phyloP scores from a whole-genome alignment of 2,797 vertebrate genomes.

The Typhlichthys eigenmanni region DNA sequence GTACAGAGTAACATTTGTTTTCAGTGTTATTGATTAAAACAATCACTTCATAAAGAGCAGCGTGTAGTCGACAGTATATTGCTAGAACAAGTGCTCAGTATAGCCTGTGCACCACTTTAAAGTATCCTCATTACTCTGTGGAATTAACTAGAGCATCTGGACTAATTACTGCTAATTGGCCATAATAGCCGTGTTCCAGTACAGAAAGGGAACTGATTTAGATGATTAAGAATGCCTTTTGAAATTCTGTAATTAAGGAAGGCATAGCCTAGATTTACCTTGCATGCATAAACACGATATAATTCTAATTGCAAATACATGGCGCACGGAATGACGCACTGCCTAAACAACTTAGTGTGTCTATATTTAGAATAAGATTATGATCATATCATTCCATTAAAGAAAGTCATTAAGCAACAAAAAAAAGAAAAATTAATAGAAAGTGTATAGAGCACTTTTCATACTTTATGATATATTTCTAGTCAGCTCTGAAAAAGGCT shows the following conservation, averaged over 20 bases:
- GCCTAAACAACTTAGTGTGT: constrained; percentile 31
- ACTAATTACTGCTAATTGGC: constrained; percentile 80
- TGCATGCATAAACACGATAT: constrained; percentile 60
- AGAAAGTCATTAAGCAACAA: constrained; percentile 20
- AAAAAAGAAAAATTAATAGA: neutral
- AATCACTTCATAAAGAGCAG: constrained; percentile 55
- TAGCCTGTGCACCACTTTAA: constrained; percentile 55
- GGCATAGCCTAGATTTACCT: constrained; percentile 60
- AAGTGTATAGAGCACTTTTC: neutral
- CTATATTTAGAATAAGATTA: constrained; percentile 35
- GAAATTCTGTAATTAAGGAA: constrained; percentile 73
- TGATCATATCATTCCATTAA: constrained; percentile 34
- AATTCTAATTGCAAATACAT: constrained; percentile 74
- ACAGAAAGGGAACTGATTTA: constrained; percentile 73
- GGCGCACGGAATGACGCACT: constrained; percentile 19
- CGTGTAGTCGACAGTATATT: constrained; percentile 18
- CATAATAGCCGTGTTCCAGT: constrained; percentile 72
- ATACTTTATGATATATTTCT: neutral
- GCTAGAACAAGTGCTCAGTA: constrained; percentile 46
- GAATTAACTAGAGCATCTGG: constrained; percentile 73
- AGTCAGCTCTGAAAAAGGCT: neutral
- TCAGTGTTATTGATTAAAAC: constrained; percentile 33
- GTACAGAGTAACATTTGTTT: constrained; percentile 8
- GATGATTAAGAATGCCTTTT: constrained; percentile 78
- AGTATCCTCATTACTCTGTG: constrained; percentile 68